Evolutionary conservation across 2,888 invertebrate genomes (phyloP).

Genomic region (Villa cingulata): DNA sequence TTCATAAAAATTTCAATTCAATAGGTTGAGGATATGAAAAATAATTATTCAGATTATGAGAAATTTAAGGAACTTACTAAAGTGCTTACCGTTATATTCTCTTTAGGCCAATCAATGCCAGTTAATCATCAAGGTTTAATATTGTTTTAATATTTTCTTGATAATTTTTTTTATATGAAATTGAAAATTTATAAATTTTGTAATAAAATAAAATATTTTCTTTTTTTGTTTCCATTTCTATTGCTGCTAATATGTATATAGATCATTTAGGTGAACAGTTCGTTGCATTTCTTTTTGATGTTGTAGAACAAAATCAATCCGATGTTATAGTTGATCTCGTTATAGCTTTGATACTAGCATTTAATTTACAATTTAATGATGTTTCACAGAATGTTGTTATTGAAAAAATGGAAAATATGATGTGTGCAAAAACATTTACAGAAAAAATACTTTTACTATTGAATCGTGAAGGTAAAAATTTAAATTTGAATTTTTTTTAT

Average conservation of each 20-base stretch:
- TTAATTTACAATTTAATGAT: constrained; percentile 73
- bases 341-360: constrained; percentile 69
- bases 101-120: constrained; percentile 80
- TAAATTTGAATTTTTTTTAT: too few species aligned
- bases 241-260: too few species aligned
- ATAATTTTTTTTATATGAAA: background rate
- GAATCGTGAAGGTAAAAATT: constrained; percentile 74
- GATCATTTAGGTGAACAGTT: constrained; percentile 77
- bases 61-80: constrained; percentile 71
- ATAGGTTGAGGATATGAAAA: constrained; percentile 55
- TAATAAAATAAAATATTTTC: background rate
- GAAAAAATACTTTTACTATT: constrained; percentile 77
- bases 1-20: too few species aligned
- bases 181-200: too few species aligned
- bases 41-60: constrained; percentile 62
- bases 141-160: background rate
- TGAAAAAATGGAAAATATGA: constrained; percentile 51
- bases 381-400: constrained; percentile 55
- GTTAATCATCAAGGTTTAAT: constrained; percentile 70
- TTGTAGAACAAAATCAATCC: constrained; percentile 73
- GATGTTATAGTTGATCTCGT: constrained; percentile 77
- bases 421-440: constrained; percentile 73
- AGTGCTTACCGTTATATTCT: constrained; percentile 76
- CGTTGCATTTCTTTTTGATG: constrained; percentile 62
- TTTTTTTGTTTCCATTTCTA: background rate